A percentile compares a stretch with the other conserved stretches of the same genome.
These are phyloP conservation scores for Leptopilina clavipes DNA, from an alignment of 1,140 invertebrate species.

Conservation along the genomic window DNA sequence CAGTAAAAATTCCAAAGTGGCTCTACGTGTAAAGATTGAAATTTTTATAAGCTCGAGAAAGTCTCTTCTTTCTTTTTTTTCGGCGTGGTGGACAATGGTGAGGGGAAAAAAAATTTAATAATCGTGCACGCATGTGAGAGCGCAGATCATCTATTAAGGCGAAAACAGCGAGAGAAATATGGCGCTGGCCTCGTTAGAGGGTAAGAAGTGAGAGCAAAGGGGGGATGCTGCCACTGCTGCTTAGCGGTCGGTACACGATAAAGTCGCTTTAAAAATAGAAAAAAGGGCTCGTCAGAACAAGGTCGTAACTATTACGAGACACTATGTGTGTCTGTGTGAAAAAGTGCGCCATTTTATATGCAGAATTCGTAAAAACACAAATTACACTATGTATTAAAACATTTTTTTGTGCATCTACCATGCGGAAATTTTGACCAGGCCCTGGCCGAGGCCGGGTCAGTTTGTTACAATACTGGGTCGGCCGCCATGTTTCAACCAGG, in stretches of 20 bases:
- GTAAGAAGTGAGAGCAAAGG: slow-evolving; percentile 41
- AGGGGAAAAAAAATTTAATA: slow-evolving; percentile 10
- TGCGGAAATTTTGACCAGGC: too few relatives aligned
- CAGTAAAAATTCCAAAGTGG: slow-evolving; percentile 7
- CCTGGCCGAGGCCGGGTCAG: too few relatives aligned
- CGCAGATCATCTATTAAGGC: slow-evolving; percentile 14
- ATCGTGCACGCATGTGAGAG: slow-evolving; percentile 7
- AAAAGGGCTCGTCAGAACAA: slow-evolving; percentile 40
- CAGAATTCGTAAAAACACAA: too few relatives aligned
- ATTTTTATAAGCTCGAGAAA: neutral
- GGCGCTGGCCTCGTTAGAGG: slow-evolving; percentile 43
- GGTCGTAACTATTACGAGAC: slow-evolving; percentile 40
- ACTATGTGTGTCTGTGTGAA: neutral
- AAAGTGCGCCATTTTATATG: too few relatives aligned
- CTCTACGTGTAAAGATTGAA: slow-evolving; percentile 13
- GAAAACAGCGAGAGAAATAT: slow-evolving; percentile 38
- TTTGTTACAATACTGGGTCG: too few relatives aligned
- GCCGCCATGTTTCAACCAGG: too few relatives aligned
- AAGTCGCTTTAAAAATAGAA: slow-evolving; percentile 46
- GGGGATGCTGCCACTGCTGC: slow-evolving; percentile 20
- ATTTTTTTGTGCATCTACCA: too few relatives aligned
- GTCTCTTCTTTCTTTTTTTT: neutral
- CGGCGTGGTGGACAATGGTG: neutral
- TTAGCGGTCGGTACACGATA: slow-evolving; percentile 38
- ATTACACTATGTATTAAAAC: too few relatives aligned